These are phyloP conservation scores for Drosophila quadrilineata DNA, from an alignment of 1,140 invertebrate genomes.

Conservation along the genomic window DNA sequence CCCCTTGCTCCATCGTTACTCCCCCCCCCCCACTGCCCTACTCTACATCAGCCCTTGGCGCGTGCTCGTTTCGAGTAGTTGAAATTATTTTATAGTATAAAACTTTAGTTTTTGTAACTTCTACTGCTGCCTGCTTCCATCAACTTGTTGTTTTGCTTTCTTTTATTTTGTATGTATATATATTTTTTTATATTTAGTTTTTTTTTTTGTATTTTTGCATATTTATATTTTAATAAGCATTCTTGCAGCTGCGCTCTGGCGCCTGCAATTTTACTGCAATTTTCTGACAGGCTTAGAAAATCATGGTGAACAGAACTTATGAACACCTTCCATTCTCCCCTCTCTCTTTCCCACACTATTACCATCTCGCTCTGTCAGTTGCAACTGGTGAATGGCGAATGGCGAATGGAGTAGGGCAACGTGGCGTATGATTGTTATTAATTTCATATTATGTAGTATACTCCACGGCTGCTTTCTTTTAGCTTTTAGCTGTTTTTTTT, in stretches of 20 bases:
- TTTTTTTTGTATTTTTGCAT: slow-evolving; percentile 66
- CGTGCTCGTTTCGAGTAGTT: slow-evolving; percentile 74
- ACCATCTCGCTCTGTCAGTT: slow-evolving; percentile 71
- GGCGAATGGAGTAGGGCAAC: slow-evolving; percentile 38
- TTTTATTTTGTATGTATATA: slow-evolving; percentile 53
- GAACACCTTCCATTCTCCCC: slow-evolving; percentile 40
- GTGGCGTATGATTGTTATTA: slow-evolving; percentile 79
- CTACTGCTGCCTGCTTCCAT: slow-evolving; percentile 3
- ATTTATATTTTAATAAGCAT: slow-evolving; percentile 80
- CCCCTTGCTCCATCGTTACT: slow-evolving; percentile 1
- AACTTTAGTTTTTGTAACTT: slow-evolving; percentile 80
- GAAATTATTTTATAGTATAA: slow-evolving; percentile 79
- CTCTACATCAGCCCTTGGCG: slow-evolving; percentile 36
- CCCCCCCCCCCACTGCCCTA: neutral
- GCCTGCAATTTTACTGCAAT: slow-evolving; percentile 75
- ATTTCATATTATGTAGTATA: slow-evolving; percentile 74
- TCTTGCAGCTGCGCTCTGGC: slow-evolving; percentile 68
- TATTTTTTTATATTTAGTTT: slow-evolving; percentile 75
- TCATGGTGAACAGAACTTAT: slow-evolving; percentile 74
- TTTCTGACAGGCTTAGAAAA: slow-evolving; percentile 77
- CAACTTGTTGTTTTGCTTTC: slow-evolving; percentile 33
- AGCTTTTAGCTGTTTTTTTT: too few species aligned
- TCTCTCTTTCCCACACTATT: neutral
- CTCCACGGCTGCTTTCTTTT: slow-evolving; percentile 19
- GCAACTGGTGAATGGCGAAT: slow-evolving; percentile 51